phyloP scores from a whole-genome alignment of 2,113 vertebrate genomes.

The Hypocryptadius cinnamomeus region DNA sequence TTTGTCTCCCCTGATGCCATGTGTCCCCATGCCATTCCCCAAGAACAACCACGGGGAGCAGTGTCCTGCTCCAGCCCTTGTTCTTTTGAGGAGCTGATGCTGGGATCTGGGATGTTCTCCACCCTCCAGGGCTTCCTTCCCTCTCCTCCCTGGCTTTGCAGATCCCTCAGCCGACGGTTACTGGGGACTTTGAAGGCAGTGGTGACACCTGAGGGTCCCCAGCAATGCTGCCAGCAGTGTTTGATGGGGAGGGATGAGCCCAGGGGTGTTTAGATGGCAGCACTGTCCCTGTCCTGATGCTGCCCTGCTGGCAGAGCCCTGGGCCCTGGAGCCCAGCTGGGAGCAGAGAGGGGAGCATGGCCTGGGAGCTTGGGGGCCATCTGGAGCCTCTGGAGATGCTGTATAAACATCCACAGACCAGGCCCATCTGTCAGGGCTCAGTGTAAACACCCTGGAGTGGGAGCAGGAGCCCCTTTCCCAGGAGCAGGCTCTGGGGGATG shows the following conservation, averaged over 20 bases:
- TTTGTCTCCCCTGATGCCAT: background rate
- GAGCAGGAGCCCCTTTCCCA: background rate
- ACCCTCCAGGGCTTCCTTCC: background rate
- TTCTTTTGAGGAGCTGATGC: background rate
- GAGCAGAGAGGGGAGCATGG: background rate
- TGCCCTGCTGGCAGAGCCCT: rapidly evolving
- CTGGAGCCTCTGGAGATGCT: background rate
- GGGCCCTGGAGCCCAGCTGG: background rate
- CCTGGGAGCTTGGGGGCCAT: background rate
- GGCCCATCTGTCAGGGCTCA: background rate
- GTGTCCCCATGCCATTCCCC: background rate
- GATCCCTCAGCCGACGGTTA: no score
- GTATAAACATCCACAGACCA: background rate
- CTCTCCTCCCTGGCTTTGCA: background rate
- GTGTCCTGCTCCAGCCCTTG: background rate
- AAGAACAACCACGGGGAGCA: rapidly evolving
- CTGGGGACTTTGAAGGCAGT: background rate
- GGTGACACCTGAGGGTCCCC: background rate
- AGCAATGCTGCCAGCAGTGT: background rate
- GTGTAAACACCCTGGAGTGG: background rate
- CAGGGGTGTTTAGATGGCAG: background rate
- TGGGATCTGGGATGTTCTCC: background rate
- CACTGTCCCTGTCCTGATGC: rapidly evolving
- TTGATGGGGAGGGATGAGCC: rapidly evolving
- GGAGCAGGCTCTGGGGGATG: background rate